Evolutionary conservation across 2,113 vertebrate species (phyloP).

Genomic region (Lamprotornis superbus): DNA sequence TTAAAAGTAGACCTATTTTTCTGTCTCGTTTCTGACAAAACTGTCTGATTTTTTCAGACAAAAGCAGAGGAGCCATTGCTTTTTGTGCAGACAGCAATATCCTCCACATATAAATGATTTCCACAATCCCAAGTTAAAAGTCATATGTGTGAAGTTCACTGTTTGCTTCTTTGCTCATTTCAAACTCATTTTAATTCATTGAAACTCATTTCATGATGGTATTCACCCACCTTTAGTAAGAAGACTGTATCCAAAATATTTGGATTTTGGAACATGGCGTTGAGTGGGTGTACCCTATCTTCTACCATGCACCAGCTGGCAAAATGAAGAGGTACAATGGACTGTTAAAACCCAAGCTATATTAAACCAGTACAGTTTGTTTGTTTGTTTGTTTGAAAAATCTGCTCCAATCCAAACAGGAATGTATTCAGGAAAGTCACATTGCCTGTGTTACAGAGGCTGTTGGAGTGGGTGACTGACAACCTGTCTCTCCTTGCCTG

Average conservation of each 20-base stretch:
- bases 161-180: background rate
- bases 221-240: no score
- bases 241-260: no score
- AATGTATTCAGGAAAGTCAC: background rate
- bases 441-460: accelerated
- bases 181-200: no score
- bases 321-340: no score
- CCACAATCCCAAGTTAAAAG: background rate
- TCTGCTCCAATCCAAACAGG: background rate
- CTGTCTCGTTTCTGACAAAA: background rate
- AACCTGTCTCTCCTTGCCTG: background rate
- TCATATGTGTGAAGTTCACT: background rate
- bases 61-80: background rate
- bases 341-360: no score
- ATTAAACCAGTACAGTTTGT: no score
- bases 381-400: background rate
- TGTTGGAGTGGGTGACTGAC: background rate
- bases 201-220: no score
- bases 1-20: background rate
- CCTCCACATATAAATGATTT: background rate
- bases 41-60: background rate
- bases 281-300: no score
- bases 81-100: background rate
- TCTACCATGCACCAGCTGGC: no score
- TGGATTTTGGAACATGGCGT: no score